phyloP scores from a whole-genome alignment of 1,140 invertebrate species.

The Sinella curviseta region DNA sequence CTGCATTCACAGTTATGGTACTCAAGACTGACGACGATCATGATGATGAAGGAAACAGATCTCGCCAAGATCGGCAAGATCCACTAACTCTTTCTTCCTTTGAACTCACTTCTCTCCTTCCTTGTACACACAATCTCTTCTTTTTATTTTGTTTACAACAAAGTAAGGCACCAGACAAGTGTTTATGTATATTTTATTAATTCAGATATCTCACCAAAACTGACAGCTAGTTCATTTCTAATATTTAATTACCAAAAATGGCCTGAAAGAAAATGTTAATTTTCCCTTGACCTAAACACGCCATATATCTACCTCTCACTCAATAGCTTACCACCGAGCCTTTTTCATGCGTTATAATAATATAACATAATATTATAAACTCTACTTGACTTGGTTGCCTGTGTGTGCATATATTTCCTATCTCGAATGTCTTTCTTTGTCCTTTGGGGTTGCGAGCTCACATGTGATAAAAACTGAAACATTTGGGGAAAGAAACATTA shows the following conservation, averaged over 20 bases:
- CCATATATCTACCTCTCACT: too few relatives aligned
- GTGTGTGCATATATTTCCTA: not conserved
- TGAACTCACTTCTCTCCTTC: too few relatives aligned
- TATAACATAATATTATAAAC: too few relatives aligned
- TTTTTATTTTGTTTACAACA: not conserved
- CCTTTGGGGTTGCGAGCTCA: slow-evolving; percentile 24
- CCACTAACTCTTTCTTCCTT: too few relatives aligned
- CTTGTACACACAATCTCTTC: not conserved
- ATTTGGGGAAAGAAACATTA: slow-evolving; percentile 27
- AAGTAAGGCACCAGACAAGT: not conserved
- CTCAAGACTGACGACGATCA: not conserved
- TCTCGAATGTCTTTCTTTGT: not conserved
- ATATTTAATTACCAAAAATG: slow-evolving; percentile 12
- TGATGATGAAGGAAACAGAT: not conserved
- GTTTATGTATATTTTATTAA: slow-evolving; percentile 13
- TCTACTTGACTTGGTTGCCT: too few relatives aligned
- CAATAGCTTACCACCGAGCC: too few relatives aligned
- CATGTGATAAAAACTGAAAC: slow-evolving; percentile 27
- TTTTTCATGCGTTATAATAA: too few relatives aligned
- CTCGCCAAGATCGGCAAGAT: too few relatives aligned
- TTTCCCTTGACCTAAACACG: not conserved
- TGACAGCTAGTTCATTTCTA: slow-evolving; percentile 17
- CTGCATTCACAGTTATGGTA: not conserved
- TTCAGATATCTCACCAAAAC: not conserved
- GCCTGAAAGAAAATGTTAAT: not conserved